These are phyloP conservation scores for Nannospalax galili DNA, from an alignment of 2,113 vertebrate species.

Conservation along the genomic window DNA sequence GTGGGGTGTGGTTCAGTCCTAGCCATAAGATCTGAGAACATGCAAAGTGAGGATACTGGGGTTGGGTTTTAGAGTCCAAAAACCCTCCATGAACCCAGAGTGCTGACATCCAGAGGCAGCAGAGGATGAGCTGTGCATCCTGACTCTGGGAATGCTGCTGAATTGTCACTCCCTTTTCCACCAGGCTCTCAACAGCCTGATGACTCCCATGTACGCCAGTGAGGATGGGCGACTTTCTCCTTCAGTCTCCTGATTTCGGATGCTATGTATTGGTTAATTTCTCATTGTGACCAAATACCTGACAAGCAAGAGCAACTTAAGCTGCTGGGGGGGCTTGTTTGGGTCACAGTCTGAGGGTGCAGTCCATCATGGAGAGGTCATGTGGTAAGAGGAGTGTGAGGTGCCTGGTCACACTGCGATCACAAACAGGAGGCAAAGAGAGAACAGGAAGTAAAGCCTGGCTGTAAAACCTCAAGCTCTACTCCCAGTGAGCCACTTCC, in stretches of 20 bases:
- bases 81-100: background rate
- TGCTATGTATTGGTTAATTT: background rate
- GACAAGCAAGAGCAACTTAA: background rate
- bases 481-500: background rate
- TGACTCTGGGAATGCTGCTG: background rate
- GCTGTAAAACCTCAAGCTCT: background rate
- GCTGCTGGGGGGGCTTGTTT: too few species aligned
- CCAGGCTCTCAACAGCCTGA: too few species aligned
- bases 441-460: background rate
- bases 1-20: background rate
- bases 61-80: background rate
- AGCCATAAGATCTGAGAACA: background rate
- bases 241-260: too few species aligned
- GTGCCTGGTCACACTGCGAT: background rate
- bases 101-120: background rate
- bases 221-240: too few species aligned
- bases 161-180: background rate
- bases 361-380: background rate
- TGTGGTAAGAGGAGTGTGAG: background rate
- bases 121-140: background rate
- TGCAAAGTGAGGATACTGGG: too few species aligned
- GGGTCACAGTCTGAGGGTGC: background rate
- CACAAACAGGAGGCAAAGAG: background rate
- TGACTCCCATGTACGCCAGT: background rate
- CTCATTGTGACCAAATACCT: background rate